Conservation (phyloP, 2,113 vertebrate genomes). For the Monopterus albus region DNA sequence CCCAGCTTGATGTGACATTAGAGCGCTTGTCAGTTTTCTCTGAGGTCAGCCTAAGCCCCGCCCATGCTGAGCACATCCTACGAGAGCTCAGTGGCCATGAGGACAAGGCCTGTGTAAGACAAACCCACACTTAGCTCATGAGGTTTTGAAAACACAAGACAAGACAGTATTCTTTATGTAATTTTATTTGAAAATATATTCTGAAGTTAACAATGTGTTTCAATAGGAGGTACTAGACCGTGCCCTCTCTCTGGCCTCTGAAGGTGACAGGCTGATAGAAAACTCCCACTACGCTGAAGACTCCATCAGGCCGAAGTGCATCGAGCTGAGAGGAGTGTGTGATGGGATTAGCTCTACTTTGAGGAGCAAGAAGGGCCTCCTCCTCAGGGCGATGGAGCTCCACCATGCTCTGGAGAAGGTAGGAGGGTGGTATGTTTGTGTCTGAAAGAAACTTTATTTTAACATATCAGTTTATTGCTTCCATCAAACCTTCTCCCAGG, state of each 20-base stretch:
- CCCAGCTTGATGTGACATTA: constrained; percentile 81
- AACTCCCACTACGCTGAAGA: constrained; percentile 93
- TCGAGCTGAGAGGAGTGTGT: constrained; percentile 86
- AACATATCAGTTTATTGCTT: neutral
- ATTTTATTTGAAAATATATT: neutral
- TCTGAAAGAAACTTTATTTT: no score
- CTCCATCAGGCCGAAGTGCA: constrained; percentile 94
- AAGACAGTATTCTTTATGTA: neutral
- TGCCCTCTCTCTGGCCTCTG: constrained; percentile 83
- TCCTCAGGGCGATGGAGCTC: constrained; percentile 89
- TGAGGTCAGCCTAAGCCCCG: constrained; percentile 90
- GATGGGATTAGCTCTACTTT: constrained; percentile 80
- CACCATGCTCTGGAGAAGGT: constrained; percentile 93
- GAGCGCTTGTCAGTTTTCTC: constrained; percentile 87
- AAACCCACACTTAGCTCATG: neutral
- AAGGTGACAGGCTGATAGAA: constrained; percentile 87
- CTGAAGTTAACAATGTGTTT: constrained; percentile 4
- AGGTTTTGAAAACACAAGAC: constrained; percentile 2
- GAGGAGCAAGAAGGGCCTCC: constrained; percentile 80
- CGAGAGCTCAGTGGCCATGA: constrained; percentile 88
- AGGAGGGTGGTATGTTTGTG: neutral
- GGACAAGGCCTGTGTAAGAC: constrained; percentile 88
- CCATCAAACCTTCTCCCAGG: constrained; percentile 71
- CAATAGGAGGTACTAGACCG: constrained; percentile 84
- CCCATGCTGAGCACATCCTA: constrained; percentile 91